Evolutionary conservation across 2,888 invertebrate species (phyloP).

Genomic region (Chymomyza amoena): DNA sequence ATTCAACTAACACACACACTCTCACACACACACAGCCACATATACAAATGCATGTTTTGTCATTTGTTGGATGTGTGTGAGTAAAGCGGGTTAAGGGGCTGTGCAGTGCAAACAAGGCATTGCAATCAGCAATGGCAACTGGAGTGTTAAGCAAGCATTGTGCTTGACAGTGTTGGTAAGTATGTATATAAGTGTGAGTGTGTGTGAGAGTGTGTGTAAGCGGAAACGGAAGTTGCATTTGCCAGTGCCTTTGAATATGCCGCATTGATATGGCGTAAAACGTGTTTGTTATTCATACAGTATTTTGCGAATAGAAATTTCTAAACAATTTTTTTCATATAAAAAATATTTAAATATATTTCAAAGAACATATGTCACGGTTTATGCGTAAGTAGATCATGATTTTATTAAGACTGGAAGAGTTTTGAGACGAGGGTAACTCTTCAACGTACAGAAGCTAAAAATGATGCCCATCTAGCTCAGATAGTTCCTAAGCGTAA

Average conservation of each 20-base stretch:
- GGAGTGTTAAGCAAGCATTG: conserved; percentile 69
- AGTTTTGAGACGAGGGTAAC: too few species aligned
- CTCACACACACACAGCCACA: conserved; percentile 28
- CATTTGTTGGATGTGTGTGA: neutral
- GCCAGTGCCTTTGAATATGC: conserved; percentile 52
- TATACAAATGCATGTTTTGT: conserved; percentile 52
- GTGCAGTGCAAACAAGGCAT: conserved; percentile 21
- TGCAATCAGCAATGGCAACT: conserved; percentile 38
- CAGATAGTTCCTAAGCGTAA: too few species aligned
- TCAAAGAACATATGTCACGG: neutral
- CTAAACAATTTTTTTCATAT: conserved; percentile 45
- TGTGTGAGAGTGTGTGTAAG: conserved; percentile 12
- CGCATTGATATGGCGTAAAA: neutral
- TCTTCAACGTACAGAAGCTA: too few species aligned
- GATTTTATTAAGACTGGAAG: neutral
- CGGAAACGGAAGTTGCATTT: conserved; percentile 64
- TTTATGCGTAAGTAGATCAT: neutral
- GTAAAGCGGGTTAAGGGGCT: neutral
- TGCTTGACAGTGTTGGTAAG: conserved; percentile 60
- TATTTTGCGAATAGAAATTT: conserved; percentile 22
- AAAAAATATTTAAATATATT: neutral
- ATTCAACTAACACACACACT: neutral
- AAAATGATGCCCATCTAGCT: too few species aligned
- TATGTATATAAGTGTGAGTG: conserved; percentile 16
- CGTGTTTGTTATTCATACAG: neutral